phyloP scores from a whole-genome alignment of 2,888 invertebrate genomes.

The Apocheima hispidaria region DNA sequence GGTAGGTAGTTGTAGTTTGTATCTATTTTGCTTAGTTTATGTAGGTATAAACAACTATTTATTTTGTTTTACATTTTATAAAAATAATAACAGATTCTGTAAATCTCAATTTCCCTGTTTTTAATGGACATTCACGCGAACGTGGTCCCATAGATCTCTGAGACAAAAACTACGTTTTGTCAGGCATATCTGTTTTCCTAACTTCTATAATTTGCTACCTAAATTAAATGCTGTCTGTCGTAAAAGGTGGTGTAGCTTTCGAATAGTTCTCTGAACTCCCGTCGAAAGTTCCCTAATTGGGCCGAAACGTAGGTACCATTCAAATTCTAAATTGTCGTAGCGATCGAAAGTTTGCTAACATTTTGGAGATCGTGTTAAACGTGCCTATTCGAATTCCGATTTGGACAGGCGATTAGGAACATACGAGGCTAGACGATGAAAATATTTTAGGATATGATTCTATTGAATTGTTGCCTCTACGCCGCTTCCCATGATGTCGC shows the following conservation, averaged over 20 bases:
- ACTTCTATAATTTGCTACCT: constrained; percentile 1
- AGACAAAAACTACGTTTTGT: constrained; percentile 5
- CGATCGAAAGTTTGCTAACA: constrained; percentile 14
- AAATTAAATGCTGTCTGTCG: constrained; percentile 20
- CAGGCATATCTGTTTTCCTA: constrained; percentile 6
- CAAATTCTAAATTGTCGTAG: constrained; percentile 15
- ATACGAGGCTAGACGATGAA: neutral
- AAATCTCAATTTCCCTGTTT: too few relatives aligned
- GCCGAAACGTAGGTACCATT: constrained; percentile 4
- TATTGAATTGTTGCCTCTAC: too few relatives aligned
- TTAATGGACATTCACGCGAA: too few relatives aligned
- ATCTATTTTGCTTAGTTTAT: too few relatives aligned
- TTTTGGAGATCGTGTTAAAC: constrained; percentile 5
- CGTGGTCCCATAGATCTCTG: too few relatives aligned
- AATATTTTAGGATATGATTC: too few relatives aligned
- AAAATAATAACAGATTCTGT: too few relatives aligned
- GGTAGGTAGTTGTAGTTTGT: too few relatives aligned
- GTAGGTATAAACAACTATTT: too few relatives aligned
- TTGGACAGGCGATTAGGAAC: neutral
- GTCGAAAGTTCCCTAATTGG: constrained; percentile 29
- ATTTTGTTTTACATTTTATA: too few relatives aligned
- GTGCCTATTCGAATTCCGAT: neutral
- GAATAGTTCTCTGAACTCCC: constrained; percentile 21
- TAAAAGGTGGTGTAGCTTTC: constrained; percentile 2
- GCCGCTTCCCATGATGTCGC: too few relatives aligned